phyloP scores from a whole-genome alignment of 1,140 invertebrate genomes.

The Globodera rostochiensis region DNA sequence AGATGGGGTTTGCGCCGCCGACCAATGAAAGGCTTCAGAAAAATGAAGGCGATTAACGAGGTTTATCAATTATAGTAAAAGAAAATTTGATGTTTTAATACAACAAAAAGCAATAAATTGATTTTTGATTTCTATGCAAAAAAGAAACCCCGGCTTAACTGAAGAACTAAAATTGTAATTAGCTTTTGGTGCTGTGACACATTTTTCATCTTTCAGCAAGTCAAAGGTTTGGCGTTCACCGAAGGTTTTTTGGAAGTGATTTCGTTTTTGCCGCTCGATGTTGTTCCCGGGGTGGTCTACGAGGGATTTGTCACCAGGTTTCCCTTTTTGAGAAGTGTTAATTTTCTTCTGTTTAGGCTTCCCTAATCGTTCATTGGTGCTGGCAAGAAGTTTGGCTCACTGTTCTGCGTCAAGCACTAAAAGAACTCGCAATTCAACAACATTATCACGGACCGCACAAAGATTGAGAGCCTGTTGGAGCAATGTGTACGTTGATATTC shows the following conservation, averaged over 20 bases:
- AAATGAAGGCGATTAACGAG: neutral
- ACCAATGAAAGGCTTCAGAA: neutral
- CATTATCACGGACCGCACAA: neutral
- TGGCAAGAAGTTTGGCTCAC: neutral
- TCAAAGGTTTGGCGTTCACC: neutral
- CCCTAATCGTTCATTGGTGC: neutral
- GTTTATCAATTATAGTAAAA: neutral
- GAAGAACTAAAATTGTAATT: too few relatives aligned
- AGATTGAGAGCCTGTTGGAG: neutral
- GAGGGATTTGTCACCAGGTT: neutral
- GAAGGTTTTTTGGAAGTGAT: neutral
- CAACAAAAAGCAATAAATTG: too few relatives aligned
- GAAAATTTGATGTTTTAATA: too few relatives aligned
- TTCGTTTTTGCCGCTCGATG: neutral
- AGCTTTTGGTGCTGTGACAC: too few relatives aligned
- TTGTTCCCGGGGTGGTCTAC: neutral
- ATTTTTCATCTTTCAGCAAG: too few relatives aligned
- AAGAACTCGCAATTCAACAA: neutral
- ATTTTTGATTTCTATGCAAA: too few relatives aligned
- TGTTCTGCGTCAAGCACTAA: neutral
- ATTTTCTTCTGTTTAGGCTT: neutral
- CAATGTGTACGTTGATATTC: neutral
- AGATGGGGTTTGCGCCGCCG: slow-evolving; percentile 14
- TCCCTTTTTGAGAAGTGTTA: too few relatives aligned
- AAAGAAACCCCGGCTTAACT: too few relatives aligned